These are phyloP conservation scores for Atta colombica DNA, from an alignment of 1,140 invertebrate genomes.

Conservation along the genomic window DNA sequence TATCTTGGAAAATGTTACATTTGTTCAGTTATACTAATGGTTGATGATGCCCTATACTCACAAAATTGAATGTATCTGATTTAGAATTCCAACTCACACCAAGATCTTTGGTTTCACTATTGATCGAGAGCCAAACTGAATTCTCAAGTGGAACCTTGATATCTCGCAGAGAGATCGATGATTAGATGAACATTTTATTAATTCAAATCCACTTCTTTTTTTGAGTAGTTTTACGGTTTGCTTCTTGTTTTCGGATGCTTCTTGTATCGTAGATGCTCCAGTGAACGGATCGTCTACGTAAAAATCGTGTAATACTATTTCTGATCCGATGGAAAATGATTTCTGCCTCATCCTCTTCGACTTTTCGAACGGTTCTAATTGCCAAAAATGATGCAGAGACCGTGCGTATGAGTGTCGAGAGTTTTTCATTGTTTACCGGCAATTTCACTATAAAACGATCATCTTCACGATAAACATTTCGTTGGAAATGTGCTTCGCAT, in stretches of 20 bases:
- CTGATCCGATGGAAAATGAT: slow-evolving; percentile 21
- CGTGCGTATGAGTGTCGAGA: neutral
- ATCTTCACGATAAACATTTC: neutral
- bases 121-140: too few relatives aligned
- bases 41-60: too few relatives aligned
- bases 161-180: too few relatives aligned
- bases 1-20: too few relatives aligned
- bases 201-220: too few relatives aligned
- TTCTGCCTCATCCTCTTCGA: neutral
- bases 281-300: slow-evolving; percentile 74
- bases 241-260: slow-evolving; percentile 18
- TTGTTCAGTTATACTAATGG: too few relatives aligned
- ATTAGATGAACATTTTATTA: too few relatives aligned
- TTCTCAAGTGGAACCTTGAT: too few relatives aligned
- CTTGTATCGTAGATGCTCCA: slow-evolving; percentile 59
- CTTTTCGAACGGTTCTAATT: neutral
- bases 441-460: neutral
- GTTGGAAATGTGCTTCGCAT: slow-evolving; percentile 19
- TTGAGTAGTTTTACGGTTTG: too few relatives aligned
- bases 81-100: too few relatives aligned
- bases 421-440: neutral
- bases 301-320: slow-evolving; percentile 57
- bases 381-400: neutral
- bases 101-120: too few relatives aligned
- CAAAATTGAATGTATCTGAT: too few relatives aligned